A percentile compares a stretch with the other conserved stretches of the same genome.
These are phyloP conservation scores for Tinea pellionella DNA, from an alignment of 2,888 invertebrate genomes.

Conservation along the genomic window DNA sequence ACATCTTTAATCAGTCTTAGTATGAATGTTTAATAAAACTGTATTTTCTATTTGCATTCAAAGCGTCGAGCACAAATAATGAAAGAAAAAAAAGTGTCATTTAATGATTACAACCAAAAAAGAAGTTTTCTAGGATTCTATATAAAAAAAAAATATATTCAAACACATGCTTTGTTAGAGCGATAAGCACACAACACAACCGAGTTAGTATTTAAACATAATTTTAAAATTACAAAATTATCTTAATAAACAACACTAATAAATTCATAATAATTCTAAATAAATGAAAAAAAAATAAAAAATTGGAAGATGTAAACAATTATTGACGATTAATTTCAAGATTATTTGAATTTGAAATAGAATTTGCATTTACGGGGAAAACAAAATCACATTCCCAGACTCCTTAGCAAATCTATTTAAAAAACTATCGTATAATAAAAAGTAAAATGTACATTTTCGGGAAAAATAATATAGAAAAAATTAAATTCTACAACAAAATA, in stretches of 20 bases:
- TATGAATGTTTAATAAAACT: not conserved
- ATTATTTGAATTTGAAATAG: no score
- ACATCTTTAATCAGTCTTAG: constrained; percentile 9
- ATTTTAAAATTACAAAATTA: not conserved
- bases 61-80: not conserved
- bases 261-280: not conserved
- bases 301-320: no score
- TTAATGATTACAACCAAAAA: no score
- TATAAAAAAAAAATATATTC: not conserved
- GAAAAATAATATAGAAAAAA: no score
- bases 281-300: not conserved
- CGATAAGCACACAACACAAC: constrained; percentile 67
- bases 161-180: constrained; percentile 66
- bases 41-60: not conserved
- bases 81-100: not conserved
- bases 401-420: no score
- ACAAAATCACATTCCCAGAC: no score
- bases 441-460: no score
- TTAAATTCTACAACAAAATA: not conserved
- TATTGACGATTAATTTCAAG: no score
- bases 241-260: not conserved
- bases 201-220: constrained; percentile 53
- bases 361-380: no score
- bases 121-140: no score
- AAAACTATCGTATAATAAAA: no score